A percentile compares a stretch with the other conserved stretches of the same genome.
phyloP scores from a whole-genome alignment of 2,113 vertebrate species.

The Hippopotamus amphibius region DNA sequence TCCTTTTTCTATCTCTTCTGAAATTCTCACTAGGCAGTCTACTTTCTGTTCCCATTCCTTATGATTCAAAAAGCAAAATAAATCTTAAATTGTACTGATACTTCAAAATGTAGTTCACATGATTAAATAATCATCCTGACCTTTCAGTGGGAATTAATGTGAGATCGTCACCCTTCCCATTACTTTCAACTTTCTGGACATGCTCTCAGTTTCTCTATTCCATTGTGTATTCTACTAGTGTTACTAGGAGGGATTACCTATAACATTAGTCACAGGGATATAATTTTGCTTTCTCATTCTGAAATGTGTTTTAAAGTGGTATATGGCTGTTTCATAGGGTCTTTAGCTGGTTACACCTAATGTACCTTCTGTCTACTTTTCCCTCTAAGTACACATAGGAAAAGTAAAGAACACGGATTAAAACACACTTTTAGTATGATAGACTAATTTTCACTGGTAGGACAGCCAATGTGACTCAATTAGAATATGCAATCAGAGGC shows the following conservation, averaged over 20 bases:
- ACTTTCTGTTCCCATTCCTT: not conserved
- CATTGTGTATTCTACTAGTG: not conserved
- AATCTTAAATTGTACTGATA: not conserved
- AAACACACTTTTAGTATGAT: not conserved
- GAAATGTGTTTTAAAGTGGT: conserved; percentile 13
- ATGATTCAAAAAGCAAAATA: conserved; percentile 36
- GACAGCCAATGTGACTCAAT: not conserved
- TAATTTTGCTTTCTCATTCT: conserved; percentile 21
- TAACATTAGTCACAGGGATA: not conserved
- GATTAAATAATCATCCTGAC: not conserved
- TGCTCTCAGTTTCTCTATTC: not conserved
- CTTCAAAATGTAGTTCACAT: not conserved
- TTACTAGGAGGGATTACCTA: not conserved
- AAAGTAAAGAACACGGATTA: not conserved
- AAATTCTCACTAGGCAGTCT: not conserved
- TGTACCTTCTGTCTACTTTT: not conserved
- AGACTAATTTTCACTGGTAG: not conserved
- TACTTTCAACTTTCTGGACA: not conserved
- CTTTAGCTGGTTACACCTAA: not conserved
- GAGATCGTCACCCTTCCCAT: not conserved
- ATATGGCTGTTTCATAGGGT: not conserved
- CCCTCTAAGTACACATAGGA: not conserved
- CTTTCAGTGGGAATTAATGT: not conserved
- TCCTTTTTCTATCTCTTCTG: not conserved
- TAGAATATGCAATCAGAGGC: not conserved